Base-by-base conservation (phyloP, 2,113 vertebrate species). In the Phyllopteryx taeniolatus region DNA sequence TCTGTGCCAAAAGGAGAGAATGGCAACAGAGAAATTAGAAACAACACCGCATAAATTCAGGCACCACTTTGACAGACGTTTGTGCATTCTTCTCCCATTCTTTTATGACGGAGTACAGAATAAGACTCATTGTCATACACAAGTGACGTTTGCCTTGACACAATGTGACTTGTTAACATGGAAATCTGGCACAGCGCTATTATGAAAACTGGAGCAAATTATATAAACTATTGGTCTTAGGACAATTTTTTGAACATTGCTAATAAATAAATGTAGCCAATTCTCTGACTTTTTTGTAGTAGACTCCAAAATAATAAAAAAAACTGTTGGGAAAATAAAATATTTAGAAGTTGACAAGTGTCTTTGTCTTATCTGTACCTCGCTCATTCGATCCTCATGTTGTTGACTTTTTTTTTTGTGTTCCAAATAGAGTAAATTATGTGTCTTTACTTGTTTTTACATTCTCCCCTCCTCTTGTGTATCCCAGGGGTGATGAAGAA, bases 141-240 rank as follows among this genome's bases (percentile, higher is more conserved):
- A 42, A 83, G 63, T 87, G 84, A 73, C 82, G 67, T 80, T 84
- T 87, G 84, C 87, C 77, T 70, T 54, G 39, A 79, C 49, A 47
- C 74, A 82, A 82, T 86, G 79, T 70, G 59, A 66, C 76, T 78
- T 71, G 77, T 81, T 89, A 81, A 85, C 86, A 88, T 72, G 74
- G 85, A 84, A 91, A 94, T 92, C 89, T 92, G 77, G 85, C 20
- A 72, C 84, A 89, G 83, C 84, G 91, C 87, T 89, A 81, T 75
- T 82, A 88, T 57, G 72, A 78, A 88, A 93, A 88, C 89, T 87
- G 86, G 82, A 85, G 79, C 67, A 91, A 89, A 92, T 87, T 81
- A 82, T 70, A 89, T 73, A 51, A 90, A 92, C 92, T 88, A 92
- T 81, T 90, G 89, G 90, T 90, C 77, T 67, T 77, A 80, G 67